These are phyloP conservation scores for Centropus bengalensis DNA, from an alignment of 2,113 vertebrate species.

Conservation along the genomic window DNA sequence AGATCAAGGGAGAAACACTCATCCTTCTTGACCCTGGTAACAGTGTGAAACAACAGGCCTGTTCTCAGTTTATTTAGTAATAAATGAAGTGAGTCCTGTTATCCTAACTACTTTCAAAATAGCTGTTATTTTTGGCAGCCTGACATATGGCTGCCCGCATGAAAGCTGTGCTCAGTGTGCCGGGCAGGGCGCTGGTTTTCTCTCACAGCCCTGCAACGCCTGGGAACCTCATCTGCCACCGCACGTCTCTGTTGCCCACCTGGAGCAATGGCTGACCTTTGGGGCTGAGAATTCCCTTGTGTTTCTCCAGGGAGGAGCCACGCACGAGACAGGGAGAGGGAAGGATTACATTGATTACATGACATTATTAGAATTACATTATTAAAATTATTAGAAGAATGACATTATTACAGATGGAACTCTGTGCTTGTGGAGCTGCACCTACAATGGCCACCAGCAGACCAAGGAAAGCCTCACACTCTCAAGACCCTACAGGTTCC, in stretches of 20 bases:
- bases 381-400: no score
- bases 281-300: not conserved
- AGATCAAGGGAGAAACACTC: not conserved
- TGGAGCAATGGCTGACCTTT: not conserved
- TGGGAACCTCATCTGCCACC: not conserved
- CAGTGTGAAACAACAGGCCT: not conserved
- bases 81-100: not conserved
- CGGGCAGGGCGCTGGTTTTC: not conserved
- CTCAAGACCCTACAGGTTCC: fast-evolving
- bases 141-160: not conserved
- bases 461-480: no score
- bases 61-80: not conserved
- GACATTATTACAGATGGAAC: fast-evolving
- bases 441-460: not conserved
- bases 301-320: fast-evolving
- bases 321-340: fast-evolving
- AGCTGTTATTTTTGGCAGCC: not conserved
- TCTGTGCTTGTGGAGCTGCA: not conserved
- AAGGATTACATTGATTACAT: not conserved
- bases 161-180: fast-evolving
- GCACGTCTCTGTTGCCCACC: fast-evolving
- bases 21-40: not conserved
- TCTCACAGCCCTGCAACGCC: fast-evolving
- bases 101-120: not conserved
- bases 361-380: no score